Conservation (phyloP, 2,888 invertebrate genomes). For the Galerucella calmariensis region DNA sequence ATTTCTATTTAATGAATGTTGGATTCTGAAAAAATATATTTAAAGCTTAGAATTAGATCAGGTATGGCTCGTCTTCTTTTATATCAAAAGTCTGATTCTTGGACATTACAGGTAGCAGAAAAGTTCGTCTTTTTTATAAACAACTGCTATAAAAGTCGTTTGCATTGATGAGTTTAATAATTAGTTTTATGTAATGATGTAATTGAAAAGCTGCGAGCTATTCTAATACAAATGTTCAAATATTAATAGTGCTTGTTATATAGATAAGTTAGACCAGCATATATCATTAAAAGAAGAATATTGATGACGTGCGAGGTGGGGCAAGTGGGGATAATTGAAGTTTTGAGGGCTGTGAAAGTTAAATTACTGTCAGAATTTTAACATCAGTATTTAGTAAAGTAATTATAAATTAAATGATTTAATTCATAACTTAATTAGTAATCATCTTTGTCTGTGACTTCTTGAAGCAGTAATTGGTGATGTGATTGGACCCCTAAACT, state of each 20-base stretch:
- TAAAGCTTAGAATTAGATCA: neutral
- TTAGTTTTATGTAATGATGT: too few species aligned
- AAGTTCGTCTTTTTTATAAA: too few species aligned
- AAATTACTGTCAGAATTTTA: neutral
- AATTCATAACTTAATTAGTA: neutral
- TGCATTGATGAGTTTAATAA: too few species aligned
- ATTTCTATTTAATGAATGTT: neutral
- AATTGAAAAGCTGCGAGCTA: too few species aligned
- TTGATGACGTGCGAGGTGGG: slow-evolving; percentile 20
- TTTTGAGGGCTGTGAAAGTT: neutral
- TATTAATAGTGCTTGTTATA: too few species aligned
- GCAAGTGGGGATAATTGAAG: slow-evolving; percentile 24
- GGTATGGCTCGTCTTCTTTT: neutral
- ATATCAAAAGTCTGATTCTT: neutral
- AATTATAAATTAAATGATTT: neutral
- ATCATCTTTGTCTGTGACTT: neutral
- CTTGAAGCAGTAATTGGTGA: neutral
- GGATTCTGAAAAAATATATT: neutral
- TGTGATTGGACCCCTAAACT: neutral
- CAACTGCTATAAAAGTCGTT: too few species aligned
- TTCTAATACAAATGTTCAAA: too few species aligned
- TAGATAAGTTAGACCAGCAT: too few species aligned
- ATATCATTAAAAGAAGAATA: neutral
- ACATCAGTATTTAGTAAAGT: neutral
- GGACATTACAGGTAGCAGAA: neutral